A percentile compares a stretch with the other conserved stretches of the same genome.
These are phyloP conservation scores for Cossypha caffra DNA, from an alignment of 2,797 vertebrate species.

Conservation along the genomic window DNA sequence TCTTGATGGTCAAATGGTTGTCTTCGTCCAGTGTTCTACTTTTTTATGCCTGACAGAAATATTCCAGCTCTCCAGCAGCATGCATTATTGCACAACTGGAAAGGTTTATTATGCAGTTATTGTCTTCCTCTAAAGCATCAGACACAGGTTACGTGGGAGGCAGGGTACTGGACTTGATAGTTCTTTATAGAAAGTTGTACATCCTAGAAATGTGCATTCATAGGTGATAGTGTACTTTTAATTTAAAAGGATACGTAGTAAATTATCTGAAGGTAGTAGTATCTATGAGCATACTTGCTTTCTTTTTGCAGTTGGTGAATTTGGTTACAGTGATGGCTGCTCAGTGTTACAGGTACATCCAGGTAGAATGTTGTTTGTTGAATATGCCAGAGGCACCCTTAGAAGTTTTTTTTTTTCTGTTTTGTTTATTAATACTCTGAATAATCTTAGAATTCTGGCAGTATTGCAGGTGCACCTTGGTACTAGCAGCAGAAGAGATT, in stretches of 20 bases:
- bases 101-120: constrained; percentile 56
- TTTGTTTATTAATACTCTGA: constrained; percentile 2
- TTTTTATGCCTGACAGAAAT: constrained; percentile 65
- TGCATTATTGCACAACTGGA: constrained; percentile 67
- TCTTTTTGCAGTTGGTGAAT: constrained; percentile 66
- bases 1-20: constrained; percentile 73
- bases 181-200: constrained; percentile 31
- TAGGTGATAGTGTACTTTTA: constrained; percentile 55
- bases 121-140: constrained; percentile 60
- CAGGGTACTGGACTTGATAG: constrained; percentile 54
- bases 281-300: constrained; percentile 31
- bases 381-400: constrained; percentile 1
- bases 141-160: constrained; percentile 37
- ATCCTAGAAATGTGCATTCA: constrained; percentile 58
- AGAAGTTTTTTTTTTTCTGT: not conserved
- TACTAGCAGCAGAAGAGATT: constrained; percentile 51
- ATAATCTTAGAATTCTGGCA: constrained; percentile 49
- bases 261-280: constrained; percentile 56
- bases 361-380: not conserved
- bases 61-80: constrained; percentile 52
- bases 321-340: constrained; percentile 24
- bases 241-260: constrained; percentile 22
- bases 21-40: constrained; percentile 71
- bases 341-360: constrained; percentile 43
- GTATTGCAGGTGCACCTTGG: constrained; percentile 55